These are phyloP conservation scores for Artibeus lituratus DNA, from an alignment of 2,797 vertebrate species.

Conservation along the genomic window DNA sequence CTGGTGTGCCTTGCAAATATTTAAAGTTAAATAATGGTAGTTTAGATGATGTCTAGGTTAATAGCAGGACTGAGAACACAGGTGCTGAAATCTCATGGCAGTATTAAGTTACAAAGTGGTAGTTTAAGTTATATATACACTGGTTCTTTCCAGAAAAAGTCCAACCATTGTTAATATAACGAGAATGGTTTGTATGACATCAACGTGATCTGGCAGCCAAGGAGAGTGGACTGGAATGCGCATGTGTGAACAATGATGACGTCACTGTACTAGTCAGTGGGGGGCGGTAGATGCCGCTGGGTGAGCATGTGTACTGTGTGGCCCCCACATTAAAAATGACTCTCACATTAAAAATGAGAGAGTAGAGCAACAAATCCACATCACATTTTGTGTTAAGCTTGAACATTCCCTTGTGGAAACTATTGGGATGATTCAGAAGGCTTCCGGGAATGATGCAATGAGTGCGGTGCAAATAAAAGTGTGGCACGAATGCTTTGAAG, in stretches of 20 bases:
- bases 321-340: background rate
- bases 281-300: background rate
- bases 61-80: background rate
- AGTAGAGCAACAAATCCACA: background rate
- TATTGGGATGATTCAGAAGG: background rate
- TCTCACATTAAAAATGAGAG: background rate
- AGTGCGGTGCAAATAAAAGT: background rate
- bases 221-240: background rate
- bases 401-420: background rate
- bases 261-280: background rate
- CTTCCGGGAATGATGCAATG: background rate
- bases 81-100: background rate
- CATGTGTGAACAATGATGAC: background rate
- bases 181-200: background rate
- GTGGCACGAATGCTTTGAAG: background rate
- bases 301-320: background rate
- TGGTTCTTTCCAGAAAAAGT: no score
- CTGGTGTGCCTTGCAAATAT: background rate
- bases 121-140: background rate
- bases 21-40: background rate
- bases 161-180: no score
- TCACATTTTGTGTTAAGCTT: background rate
- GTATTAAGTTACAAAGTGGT: background rate
- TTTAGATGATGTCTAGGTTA: background rate
- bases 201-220: background rate